These are phyloP conservation scores for Chloroceryle aenea DNA, from an alignment of 2,113 vertebrate species.

Conservation along the genomic window DNA sequence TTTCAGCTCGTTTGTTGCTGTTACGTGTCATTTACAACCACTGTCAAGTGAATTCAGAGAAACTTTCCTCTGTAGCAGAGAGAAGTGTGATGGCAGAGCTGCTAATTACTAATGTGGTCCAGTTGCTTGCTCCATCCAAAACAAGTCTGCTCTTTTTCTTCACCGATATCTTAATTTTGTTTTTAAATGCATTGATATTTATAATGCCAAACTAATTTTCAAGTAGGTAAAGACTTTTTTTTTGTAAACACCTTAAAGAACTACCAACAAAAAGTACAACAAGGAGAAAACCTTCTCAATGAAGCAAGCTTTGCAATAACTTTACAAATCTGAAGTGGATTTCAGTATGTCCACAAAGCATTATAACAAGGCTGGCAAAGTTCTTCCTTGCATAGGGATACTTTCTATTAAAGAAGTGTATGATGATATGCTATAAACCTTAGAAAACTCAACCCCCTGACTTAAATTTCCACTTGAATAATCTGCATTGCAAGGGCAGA, in stretches of 20 bases:
- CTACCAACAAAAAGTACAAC: not conserved
- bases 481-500: not conserved
- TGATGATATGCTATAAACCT: fast-evolving
- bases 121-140: not conserved
- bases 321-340: not conserved
- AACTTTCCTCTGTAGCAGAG: not conserved
- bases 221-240: not conserved
- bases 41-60: not conserved
- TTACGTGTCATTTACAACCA: not conserved
- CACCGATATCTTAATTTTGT: not conserved
- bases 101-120: not conserved
- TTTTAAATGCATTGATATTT: not conserved
- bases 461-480: constrained; percentile 2
- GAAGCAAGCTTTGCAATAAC: not conserved
- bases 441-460: not conserved
- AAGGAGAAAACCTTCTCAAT: not conserved
- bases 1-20: not conserved
- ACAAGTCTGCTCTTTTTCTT: not conserved
- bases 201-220: not conserved
- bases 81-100: not conserved
- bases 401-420: not conserved
- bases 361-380: not conserved
- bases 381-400: not conserved
- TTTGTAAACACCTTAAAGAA: not conserved
- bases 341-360: not conserved